Percentiles rank a stretch among this genome's conserved stretches.
Evolutionary conservation across 2,797 vertebrate species (phyloP).

Genomic region (Euthynnus affinis): DNA sequence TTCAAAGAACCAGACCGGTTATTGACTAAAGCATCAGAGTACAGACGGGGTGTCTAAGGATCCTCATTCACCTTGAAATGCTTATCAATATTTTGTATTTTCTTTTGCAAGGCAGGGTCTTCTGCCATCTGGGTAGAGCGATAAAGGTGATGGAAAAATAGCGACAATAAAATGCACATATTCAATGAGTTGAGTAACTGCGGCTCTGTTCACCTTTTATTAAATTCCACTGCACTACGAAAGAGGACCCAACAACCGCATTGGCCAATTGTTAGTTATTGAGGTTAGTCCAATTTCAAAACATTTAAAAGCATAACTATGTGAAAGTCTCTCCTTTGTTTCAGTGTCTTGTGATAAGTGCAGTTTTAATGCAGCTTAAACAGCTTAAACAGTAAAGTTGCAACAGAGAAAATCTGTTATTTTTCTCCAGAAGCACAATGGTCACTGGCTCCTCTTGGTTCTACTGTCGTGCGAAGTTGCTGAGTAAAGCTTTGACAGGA

Average conservation of each 20-base stretch:
- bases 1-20: neutral
- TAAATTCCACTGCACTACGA: neutral
- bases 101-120: neutral
- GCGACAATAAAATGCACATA: too few relatives aligned
- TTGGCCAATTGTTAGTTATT: neutral
- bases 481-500: neutral
- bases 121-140: neutral
- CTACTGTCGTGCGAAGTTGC: neutral
- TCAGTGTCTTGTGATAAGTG: too few relatives aligned
- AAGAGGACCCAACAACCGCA: too few relatives aligned
- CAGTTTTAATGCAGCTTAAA: neutral
- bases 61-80: neutral
- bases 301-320: neutral
- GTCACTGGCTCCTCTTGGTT: neutral
- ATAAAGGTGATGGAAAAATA: neutral
- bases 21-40: constrained; percentile 22
- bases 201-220: neutral
- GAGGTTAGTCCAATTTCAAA: neutral
- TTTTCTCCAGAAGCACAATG: too few relatives aligned
- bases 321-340: neutral
- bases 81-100: neutral
- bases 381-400: too few relatives aligned
- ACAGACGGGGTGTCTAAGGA: neutral
- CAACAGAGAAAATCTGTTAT: too few relatives aligned
- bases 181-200: too few relatives aligned